These are phyloP conservation scores for Battus philenor DNA, from an alignment of 1,140 invertebrate genomes.

Conservation along the genomic window DNA sequence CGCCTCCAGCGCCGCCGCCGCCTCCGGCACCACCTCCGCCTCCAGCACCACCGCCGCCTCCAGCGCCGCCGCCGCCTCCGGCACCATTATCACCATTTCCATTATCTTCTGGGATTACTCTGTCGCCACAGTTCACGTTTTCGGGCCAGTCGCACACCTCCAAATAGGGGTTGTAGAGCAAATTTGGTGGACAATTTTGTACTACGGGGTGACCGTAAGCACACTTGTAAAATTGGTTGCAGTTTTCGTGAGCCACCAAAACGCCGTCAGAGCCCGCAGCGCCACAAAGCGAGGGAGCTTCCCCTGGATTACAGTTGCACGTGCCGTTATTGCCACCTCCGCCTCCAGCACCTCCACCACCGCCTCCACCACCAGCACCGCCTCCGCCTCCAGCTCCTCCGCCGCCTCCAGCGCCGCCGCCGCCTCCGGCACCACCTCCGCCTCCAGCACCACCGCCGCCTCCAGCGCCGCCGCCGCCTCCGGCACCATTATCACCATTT, in stretches of 20 bases:
- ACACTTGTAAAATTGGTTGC: constrained; percentile 39
- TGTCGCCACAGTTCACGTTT: constrained; percentile 54
- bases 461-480: not conserved
- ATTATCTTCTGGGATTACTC: constrained; percentile 18
- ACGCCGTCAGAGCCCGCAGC: constrained; percentile 20
- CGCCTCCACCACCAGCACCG: constrained; percentile 2
- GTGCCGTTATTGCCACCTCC: constrained; percentile 3
- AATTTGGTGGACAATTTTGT: constrained; percentile 16
- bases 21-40: no score
- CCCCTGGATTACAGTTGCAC: constrained; percentile 23
- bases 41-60: constrained; percentile 1
- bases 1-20: constrained; percentile 5
- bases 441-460: no score
- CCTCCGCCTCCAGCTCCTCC: constrained; percentile 4
- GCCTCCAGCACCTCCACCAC: not conserved
- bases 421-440: no score
- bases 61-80: not conserved
- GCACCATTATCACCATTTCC: constrained; percentile 11
- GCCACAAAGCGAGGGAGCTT: constrained; percentile 31
- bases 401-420: constrained; percentile 5
- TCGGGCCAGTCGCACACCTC: constrained; percentile 65
- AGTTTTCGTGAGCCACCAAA: constrained; percentile 33
- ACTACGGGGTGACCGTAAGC: constrained; percentile 21
- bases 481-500: constrained; percentile 6
- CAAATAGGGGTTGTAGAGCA: constrained; percentile 31